These are phyloP conservation scores for Scomber colias DNA, from an alignment of 2,113 vertebrate genomes.

Conservation along the genomic window DNA sequence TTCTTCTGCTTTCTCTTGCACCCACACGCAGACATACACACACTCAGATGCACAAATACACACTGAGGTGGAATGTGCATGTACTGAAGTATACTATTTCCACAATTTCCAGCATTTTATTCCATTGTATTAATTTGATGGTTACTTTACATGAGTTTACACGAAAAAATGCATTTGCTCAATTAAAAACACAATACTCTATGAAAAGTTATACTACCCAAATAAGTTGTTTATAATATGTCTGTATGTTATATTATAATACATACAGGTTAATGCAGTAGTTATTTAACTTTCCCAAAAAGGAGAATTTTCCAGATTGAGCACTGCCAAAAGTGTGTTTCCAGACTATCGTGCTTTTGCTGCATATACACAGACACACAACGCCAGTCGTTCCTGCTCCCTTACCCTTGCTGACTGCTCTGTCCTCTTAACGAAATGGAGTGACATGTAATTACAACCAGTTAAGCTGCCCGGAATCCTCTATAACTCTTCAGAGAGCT, in stretches of 20 bases:
- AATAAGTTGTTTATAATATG: too few species aligned
- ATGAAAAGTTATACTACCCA: too few species aligned
- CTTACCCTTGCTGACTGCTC: slow-evolving; percentile 36
- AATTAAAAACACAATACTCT: too few species aligned
- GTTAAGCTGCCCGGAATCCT: slow-evolving; percentile 62
- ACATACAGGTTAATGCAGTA: too few species aligned
- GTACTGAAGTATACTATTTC: not conserved
- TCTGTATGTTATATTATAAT: too few species aligned
- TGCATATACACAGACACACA: slow-evolving; percentile 11
- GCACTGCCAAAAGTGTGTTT: slow-evolving; percentile 15
- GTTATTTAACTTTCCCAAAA: too few species aligned
- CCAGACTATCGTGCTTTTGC: not conserved
- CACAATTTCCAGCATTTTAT: not conserved
- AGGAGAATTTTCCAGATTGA: too few species aligned
- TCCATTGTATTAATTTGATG: too few species aligned
- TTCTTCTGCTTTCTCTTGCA: slow-evolving; percentile 16
- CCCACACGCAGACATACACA: slow-evolving; percentile 18
- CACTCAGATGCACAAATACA: not conserved
- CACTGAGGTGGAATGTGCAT: not conserved
- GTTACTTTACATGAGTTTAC: too few species aligned
- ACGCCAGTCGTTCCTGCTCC: slow-evolving; percentile 15
- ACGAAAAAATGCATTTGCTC: too few species aligned
- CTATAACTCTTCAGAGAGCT: slow-evolving; percentile 49
- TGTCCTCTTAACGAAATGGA: slow-evolving; percentile 57
- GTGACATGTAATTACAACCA: slow-evolving; percentile 71